Percentiles rank a stretch among this genome's conserved stretches.
These are phyloP conservation scores for Trididemnum miniatum DNA, from an alignment of 23 tunicate genomes.

Conservation along the genomic window DNA sequence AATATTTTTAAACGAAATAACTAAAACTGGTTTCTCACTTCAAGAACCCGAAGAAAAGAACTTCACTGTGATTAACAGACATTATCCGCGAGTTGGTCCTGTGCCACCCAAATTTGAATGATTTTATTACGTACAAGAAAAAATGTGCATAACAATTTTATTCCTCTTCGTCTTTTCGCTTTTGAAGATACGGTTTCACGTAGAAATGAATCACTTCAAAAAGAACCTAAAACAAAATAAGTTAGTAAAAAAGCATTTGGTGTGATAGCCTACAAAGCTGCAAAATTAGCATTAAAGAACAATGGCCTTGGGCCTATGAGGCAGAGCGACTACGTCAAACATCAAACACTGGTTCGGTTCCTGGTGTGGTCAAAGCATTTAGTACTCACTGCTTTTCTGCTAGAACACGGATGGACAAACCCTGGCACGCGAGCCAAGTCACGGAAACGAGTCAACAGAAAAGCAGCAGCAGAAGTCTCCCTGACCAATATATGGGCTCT, in stretches of 20 bases:
- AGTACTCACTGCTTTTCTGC: no score
- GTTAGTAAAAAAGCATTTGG: not conserved
- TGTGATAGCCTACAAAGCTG: no score
- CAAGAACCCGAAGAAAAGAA: conserved; percentile 50
- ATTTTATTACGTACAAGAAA: not conserved
- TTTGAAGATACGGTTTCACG: conserved; percentile 24
- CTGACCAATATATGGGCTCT: no score
- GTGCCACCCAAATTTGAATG: not conserved
- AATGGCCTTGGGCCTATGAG: no score
- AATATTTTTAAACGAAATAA: conserved; percentile 29
- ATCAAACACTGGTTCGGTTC: no score
- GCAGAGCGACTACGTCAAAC: no score
- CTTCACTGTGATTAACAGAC: not conserved
- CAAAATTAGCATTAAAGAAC: no score
- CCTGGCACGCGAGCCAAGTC: no score
- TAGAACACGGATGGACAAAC: no score
- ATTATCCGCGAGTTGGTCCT: not conserved
- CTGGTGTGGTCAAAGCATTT: no score
- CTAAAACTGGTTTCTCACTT: conserved; percentile 34
- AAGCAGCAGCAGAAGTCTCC: no score
- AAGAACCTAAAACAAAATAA: conserved; percentile 46
- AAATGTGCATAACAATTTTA: not conserved
- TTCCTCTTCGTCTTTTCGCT: not conserved
- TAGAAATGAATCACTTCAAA: conserved; percentile 73
- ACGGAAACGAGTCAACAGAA: no score